Conservation (phyloP, 2,797 vertebrate species). For the Lerista edwardsae region DNA sequence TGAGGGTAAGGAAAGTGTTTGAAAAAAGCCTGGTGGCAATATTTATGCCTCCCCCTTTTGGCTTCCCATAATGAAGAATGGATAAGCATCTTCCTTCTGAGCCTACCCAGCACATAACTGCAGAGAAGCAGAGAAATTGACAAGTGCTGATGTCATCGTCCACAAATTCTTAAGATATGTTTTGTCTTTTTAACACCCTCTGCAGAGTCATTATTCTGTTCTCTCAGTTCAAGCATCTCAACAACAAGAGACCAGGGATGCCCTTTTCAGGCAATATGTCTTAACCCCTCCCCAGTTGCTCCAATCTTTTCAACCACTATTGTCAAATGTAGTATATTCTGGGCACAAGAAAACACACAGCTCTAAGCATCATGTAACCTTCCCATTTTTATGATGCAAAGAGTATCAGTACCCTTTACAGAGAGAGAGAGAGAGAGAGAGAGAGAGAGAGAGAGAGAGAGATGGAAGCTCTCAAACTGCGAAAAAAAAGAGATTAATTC, state of each 20-base stretch:
- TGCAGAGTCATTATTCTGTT: background rate
- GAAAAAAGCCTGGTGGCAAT: background rate
- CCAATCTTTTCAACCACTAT: background rate
- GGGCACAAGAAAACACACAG: background rate
- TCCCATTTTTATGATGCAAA: slow-evolving; percentile 2
- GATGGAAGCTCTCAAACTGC: background rate
- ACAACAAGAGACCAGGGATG: background rate
- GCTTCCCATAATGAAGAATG: slow-evolving; percentile 1
- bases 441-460: background rate
- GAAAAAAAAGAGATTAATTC: background rate
- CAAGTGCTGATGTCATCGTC: background rate
- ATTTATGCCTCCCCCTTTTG: background rate
- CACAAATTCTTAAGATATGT: background rate
- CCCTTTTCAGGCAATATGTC: background rate
- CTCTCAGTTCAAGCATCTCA: background rate
- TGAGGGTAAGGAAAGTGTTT: background rate
- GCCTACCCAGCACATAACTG: background rate
- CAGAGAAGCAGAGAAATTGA: background rate
- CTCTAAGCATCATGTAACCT: background rate
- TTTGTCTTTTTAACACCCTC: slow-evolving; percentile 17
- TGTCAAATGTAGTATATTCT: background rate
- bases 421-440: background rate
- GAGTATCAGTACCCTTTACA: background rate
- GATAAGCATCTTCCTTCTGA: slow-evolving; percentile 1
- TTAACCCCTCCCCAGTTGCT: background rate